Evolutionary conservation across 92 coral and sea anemone genomes (phyloP), one percentile per base, ranked within the genome.

Genomic region (Phenganax marumi): DNA sequence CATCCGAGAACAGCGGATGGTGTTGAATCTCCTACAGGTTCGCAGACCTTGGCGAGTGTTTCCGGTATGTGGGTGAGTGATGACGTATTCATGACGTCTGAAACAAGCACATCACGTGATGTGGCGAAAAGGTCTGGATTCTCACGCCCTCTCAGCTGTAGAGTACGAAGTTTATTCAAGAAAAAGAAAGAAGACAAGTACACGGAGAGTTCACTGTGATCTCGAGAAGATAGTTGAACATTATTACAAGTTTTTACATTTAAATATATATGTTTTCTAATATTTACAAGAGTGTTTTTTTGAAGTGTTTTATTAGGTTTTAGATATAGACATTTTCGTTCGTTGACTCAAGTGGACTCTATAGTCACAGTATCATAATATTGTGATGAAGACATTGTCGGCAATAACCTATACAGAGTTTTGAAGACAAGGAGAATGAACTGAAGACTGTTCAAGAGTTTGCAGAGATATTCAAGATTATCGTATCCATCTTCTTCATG

Each of bases 201-300:
- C 17, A 66, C 2, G 50, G 72, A 66, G 43, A 66, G 72, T 49
- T 66, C 72, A 10, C 49, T 66, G 26, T 66, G 16, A 66, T 58
- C 8, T 23, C 43, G 3, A 10, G 10, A 22, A 22, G 43, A 33
- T 33, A 33, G 43, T 33, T 33, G 43, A 33, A 33, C 43, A 33
- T 33, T 33, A 33, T 33, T 33, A 33, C 43, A 33, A 33, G 43
- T 33, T 33, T 33, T 5, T 33, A 33, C 43, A 33, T 33, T 33
- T 33, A 33, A 33, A 33, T 33, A 33, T 33, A 33, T 33, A 1
- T 33, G 43, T 33, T 33, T 33, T 33, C 43, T 33, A 33, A 33
- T 33, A 33, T 33, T 33, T 33, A 33, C 43, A 33, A 1, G 43
- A 33, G 43, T 33, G n/a, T 33, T 33, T 33, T 2, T 5, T 33